Evolutionary conservation across 2,888 invertebrate genomes (phyloP).

Genomic region (Mythimna ferrago): DNA sequence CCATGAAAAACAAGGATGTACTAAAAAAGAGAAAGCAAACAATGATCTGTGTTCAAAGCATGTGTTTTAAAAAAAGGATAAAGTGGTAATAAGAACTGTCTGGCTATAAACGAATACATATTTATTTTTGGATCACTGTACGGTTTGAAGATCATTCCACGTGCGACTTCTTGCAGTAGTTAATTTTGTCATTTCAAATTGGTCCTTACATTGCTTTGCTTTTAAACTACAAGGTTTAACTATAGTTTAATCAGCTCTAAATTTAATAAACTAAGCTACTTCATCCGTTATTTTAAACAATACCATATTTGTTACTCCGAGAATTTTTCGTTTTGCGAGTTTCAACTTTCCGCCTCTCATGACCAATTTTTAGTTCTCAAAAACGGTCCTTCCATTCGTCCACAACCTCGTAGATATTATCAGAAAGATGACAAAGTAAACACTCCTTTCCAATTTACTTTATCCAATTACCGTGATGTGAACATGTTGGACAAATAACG

Average conservation of each 20-base stretch:
- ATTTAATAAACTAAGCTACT: too few species aligned
- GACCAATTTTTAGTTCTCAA: slow-evolving; percentile 4
- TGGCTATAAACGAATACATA: slow-evolving; percentile 7
- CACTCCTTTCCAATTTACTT: slow-evolving; percentile 62
- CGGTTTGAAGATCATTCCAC: neutral
- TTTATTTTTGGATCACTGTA: slow-evolving; percentile 31
- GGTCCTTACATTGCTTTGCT: too few species aligned
- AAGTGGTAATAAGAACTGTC: slow-evolving; percentile 11
- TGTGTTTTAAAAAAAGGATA: slow-evolving; percentile 18
- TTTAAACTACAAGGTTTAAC: too few species aligned
- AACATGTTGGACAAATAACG: slow-evolving; percentile 55
- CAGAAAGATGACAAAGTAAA: slow-evolving; percentile 40
- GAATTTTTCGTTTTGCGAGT: neutral
- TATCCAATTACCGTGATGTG: slow-evolving; percentile 60
- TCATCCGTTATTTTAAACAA: too few species aligned
- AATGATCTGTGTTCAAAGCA: slow-evolving; percentile 28
- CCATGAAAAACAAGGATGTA: neutral
- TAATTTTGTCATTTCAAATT: neutral
- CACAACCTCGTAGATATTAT: slow-evolving; percentile 39
- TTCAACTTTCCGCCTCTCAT: neutral
- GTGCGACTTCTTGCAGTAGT: neutral
- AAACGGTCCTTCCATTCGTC: slow-evolving; percentile 17
- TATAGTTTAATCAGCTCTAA: too few species aligned
- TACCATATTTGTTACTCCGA: neutral
- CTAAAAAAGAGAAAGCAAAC: slow-evolving; percentile 27